phyloP scores from a whole-genome alignment of 2,888 invertebrate species.

The Oligia fasciuncula region DNA sequence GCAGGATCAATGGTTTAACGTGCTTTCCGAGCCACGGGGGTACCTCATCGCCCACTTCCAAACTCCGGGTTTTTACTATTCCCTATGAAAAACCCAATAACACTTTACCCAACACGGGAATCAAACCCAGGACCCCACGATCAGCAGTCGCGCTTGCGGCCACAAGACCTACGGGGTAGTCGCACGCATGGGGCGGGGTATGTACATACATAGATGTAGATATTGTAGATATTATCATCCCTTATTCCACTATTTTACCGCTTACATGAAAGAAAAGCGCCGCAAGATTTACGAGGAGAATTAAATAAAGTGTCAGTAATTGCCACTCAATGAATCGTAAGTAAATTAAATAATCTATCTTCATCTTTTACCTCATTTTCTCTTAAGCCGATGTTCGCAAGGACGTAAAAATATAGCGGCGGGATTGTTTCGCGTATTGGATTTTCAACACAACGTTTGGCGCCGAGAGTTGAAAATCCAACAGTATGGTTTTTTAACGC shows the following conservation, averaged over 20 bases:
- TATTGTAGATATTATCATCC: not conserved
- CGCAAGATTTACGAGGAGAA: slow-evolving; percentile 3
- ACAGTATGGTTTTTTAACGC: not conserved
- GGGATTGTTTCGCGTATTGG: not conserved
- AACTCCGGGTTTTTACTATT: too few species aligned
- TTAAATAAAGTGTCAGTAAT: slow-evolving; percentile 46
- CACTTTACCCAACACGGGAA: too few species aligned
- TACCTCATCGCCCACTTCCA: too few species aligned
- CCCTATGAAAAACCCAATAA: too few species aligned
- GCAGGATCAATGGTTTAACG: too few species aligned
- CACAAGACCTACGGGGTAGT: too few species aligned
- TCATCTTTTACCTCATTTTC: slow-evolving; percentile 1
- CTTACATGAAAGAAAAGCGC: not conserved
- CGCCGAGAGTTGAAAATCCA: not conserved
- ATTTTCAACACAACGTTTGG: not conserved
- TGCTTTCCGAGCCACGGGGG: too few species aligned
- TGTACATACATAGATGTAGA: not conserved
- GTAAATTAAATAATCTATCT: slow-evolving; percentile 46
- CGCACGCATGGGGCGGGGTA: not conserved
- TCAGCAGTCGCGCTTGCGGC: too few species aligned
- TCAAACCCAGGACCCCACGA: too few species aligned
- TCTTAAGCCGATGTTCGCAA: not conserved
- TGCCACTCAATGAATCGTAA: slow-evolving; percentile 47
- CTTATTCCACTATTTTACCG: not conserved
- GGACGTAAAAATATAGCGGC: not conserved